Evolutionary conservation across 2,888 invertebrate species (phyloP), one percentile per base, ranked within the genome.

Genomic region (Chouioia cunea): DNA sequence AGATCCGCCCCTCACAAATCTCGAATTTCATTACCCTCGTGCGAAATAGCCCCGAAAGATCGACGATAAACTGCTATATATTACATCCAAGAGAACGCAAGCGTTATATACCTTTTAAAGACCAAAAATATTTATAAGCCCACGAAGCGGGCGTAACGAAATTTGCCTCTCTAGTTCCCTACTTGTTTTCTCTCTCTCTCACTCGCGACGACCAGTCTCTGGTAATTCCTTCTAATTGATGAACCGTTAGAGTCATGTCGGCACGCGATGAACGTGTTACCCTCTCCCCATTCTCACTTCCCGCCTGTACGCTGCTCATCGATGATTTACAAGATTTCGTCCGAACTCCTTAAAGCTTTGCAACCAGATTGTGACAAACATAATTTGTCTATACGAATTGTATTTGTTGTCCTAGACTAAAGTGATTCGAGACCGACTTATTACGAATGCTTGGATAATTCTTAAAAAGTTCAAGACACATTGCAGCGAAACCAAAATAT

Each of bases 201-300:
- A 1, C 12, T 4, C 36, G 4, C 36, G 36, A 10, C 36, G 36
- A 12, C 10, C 6, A 36, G 36, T 36, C 36, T 36, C 73, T 73
- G 74, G 77, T 79, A 79, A 78, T 82, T 76, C 76, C 75, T 71
- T 72, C 77, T 82, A 84, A 84, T 84, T 84, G 84, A 83, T 83
- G 80, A 81, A 81, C 80, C 80, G 81, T 83, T 82, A 81, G 79
- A 53, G 53, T 78, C 78, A 76, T 78, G 78, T 78, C 79, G 80
- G 79, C 82, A 81, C 81, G 83, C 82, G 81, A 84, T 83, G 74
- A 76, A 70, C 74, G 75, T 74, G 76, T 73, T 74, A 74, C 70
- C 68, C 60, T 6, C 36, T 27, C 36, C 12, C 1, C 36, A 27
- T 12, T 36, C 36, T 36, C 36, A 36, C 18, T 20, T 22, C 52